phyloP scores from a whole-genome alignment of 2,888 invertebrate species.

The Drosophila mayaguana region DNA sequence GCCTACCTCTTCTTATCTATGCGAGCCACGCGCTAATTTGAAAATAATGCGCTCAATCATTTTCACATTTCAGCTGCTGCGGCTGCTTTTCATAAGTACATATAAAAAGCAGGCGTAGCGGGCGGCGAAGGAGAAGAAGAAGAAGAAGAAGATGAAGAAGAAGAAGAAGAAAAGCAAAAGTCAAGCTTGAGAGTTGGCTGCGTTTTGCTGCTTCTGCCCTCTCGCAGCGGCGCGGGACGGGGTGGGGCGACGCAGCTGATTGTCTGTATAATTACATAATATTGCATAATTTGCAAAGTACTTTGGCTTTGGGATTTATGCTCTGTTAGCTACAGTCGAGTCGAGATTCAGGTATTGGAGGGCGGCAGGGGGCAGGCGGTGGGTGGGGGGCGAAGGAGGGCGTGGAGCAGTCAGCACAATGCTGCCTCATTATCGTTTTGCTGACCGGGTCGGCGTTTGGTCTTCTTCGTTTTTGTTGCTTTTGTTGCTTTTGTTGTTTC shows the following conservation, averaged over 20 bases:
- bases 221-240: no score
- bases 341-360: slow-evolving; percentile 23
- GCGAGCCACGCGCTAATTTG: slow-evolving; percentile 79
- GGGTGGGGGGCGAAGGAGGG: background rate
- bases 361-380: background rate
- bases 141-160: background rate
- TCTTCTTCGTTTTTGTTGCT: slow-evolving; percentile 45
- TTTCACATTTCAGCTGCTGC: slow-evolving; percentile 68
- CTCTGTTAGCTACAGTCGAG: slow-evolving; percentile 77
- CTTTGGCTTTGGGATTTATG: slow-evolving; percentile 81
- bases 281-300: slow-evolving; percentile 80
- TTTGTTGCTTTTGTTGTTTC: slow-evolving; percentile 21
- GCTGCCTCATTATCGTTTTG: slow-evolving; percentile 75
- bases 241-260: slow-evolving; percentile 39
- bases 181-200: slow-evolving; percentile 31
- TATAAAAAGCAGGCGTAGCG: background rate
- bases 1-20: slow-evolving; percentile 19
- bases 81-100: slow-evolving; percentile 41
- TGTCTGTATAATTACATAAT: slow-evolving; percentile 80
- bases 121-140: no score
- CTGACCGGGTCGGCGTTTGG: slow-evolving; percentile 59
- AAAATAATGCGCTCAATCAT: slow-evolving; percentile 82
- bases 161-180: slow-evolving; percentile 27
- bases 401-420: slow-evolving; percentile 38
- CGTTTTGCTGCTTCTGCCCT: background rate